Base-by-base conservation (phyloP, 2,888 invertebrate species). In the Gortyna flavago region DNA sequence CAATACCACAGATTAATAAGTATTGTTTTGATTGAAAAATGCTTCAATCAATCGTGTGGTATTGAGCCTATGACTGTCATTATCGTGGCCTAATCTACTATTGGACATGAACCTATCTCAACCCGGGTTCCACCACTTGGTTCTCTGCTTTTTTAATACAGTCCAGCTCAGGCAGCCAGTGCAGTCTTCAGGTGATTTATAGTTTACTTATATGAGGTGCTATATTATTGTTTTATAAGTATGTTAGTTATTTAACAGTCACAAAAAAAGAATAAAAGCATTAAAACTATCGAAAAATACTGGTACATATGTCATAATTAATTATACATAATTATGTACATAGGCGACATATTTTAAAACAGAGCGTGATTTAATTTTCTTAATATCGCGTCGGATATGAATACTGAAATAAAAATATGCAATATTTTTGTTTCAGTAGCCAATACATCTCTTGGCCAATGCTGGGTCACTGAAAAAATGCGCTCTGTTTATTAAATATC, bases 1-100 rank as follows among this genome's bases (percentile, higher is more conserved):
- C n/a, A n/a, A n/a, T n/a, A n/a, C n/a, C n/a, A n/a, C n/a, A n/a
- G n/a, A n/a, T n/a, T n/a, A n/a, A n/a, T n/a, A n/a, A n/a, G n/a
- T n/a, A 48, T 75, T 75, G 38, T 75, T 62, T 41, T 41, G 32
- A 62, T 62, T 59, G 13, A 21, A n/a, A 29, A 57, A 44, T 21
- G 32, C 25, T 2, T 70, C 2, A 25, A 38, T 70, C 5, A n/a
- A 32, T 67, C 18, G 25, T 32, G 32, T 32, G 9, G 7, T 21
- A 7, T 66, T 65, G 25, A 66, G 18, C 7, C 64, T 51, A 54
- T n/a, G 35, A n/a, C 35, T n/a, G 13, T 48, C 21, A 41, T 18
- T 65, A 38, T 18, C 9, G 7, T 1, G 2, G 38, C 9, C 18
- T 9, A 18, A 18, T n/a, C 9, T 21, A 13, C 11, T 21, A 2